Percentiles rank a stretch among this genome's conserved stretches.
phyloP scores from a whole-genome alignment of 2,113 vertebrate genomes.

The Trinectes maculatus region DNA sequence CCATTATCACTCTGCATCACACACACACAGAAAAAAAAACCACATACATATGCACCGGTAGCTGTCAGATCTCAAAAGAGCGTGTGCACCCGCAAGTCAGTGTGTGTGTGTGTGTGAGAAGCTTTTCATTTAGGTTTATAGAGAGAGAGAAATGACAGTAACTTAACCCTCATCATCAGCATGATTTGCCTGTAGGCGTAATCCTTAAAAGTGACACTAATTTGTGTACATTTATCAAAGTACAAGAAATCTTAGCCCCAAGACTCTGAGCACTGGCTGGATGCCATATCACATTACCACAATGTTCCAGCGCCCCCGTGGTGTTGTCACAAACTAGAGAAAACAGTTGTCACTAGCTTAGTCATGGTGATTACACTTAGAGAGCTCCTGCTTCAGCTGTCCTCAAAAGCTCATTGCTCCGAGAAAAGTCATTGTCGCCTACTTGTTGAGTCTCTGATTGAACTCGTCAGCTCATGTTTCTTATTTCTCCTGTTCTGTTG shows the following conservation, averaged over 20 bases:
- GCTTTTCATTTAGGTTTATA: constrained; percentile 35
- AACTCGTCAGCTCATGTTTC: constrained; percentile 48
- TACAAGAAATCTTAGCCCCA: constrained; percentile 69
- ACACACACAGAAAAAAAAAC: constrained; percentile 52
- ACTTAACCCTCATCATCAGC: constrained; percentile 63
- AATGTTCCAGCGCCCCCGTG: constrained; percentile 66
- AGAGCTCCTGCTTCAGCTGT: constrained; percentile 58
- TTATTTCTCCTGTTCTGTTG: constrained; percentile 26
- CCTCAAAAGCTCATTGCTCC: constrained; percentile 53
- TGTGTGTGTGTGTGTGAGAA: constrained; percentile 10
- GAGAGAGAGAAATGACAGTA: constrained; percentile 50
- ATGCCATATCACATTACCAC: constrained; percentile 67
- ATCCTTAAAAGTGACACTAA: constrained; percentile 77
- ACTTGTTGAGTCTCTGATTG: constrained; percentile 38
- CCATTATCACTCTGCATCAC: constrained; percentile 64
- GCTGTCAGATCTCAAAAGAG: constrained; percentile 48
- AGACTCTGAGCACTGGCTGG: constrained; percentile 59
- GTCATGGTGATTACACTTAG: constrained; percentile 67
- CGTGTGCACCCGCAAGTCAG: constrained; percentile 18
- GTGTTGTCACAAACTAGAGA: constrained; percentile 70
- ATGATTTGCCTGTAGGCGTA: constrained; percentile 60
- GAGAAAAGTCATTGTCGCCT: constrained; percentile 64
- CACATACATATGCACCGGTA: constrained; percentile 46
- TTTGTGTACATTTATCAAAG: constrained; percentile 76
- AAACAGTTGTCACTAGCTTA: constrained; percentile 73